Conservation (phyloP, 1,140 invertebrate genomes). For the Aphelenchoides fujianensis region DNA sequence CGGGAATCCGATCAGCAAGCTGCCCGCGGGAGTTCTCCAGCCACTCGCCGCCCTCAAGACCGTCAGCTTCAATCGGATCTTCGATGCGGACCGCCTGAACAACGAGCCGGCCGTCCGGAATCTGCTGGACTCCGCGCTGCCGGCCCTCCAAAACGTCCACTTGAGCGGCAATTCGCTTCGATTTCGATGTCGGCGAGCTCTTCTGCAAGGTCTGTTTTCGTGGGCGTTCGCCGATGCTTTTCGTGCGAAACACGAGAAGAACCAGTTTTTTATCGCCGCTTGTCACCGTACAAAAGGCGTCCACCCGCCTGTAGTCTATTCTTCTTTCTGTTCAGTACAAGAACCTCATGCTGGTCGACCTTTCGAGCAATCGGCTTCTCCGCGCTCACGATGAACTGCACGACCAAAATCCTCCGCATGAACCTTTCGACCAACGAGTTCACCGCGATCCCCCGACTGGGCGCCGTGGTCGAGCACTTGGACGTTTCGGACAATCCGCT, state of each 20-base stretch:
- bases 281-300: too few species aligned
- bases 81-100: constrained; percentile 12
- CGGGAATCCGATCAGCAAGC: constrained; percentile 5
- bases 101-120: background rate
- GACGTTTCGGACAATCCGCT: background rate
- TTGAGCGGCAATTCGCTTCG: constrained; percentile 12
- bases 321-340: background rate
- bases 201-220: constrained; percentile 6
- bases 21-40: background rate
- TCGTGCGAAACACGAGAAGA: background rate
- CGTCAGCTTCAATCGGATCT: constrained; percentile 7
- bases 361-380: constrained; percentile 19
- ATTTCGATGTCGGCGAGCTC: background rate
- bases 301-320: background rate
- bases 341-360: background rate
- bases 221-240: background rate
- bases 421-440: background rate
- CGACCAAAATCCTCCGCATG: background rate
- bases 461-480: background rate
- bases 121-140: background rate
- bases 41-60: background rate
- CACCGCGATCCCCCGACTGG: background rate
- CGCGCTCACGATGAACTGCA: background rate
- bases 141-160: constrained; percentile 18
- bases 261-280: too few species aligned